Evolutionary conservation across 1,140 invertebrate species (phyloP).

Genomic region (Battus philenor): DNA sequence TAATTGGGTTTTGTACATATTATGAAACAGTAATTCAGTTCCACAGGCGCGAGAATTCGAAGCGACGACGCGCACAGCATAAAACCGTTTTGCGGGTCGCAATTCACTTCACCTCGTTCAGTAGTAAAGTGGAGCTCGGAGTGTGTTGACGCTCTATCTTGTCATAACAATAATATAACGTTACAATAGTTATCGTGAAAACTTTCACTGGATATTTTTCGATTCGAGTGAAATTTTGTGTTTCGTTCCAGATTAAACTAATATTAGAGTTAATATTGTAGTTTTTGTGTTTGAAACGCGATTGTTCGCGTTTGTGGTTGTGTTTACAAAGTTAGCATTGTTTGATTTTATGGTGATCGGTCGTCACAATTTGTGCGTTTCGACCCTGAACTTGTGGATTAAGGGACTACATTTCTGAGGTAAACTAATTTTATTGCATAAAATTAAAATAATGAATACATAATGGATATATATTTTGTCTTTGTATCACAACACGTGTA

Average conservation of each 20-base stretch:
- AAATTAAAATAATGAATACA: no score
- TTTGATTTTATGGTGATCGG: constrained; percentile 44
- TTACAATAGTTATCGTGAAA: constrained; percentile 35
- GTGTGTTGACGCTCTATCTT: constrained; percentile 32
- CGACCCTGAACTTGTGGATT: constrained; percentile 54
- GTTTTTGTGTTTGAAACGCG: constrained; percentile 21
- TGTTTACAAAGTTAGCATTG: constrained; percentile 62
- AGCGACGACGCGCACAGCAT: constrained; percentile 13
- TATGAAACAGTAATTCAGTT: no score
- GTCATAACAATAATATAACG: constrained; percentile 52
- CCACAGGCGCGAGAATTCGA: no score
- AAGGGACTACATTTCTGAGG: constrained; percentile 30
- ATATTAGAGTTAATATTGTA: constrained; percentile 16
- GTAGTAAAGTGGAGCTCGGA: constrained; percentile 47
- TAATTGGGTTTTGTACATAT: no score
- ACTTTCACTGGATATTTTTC: constrained; percentile 31
- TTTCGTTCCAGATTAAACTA: constrained; percentile 3
- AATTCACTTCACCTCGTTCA: constrained; percentile 45
- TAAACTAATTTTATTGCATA: no score
- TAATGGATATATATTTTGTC: no score
- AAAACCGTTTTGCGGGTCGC: constrained; percentile 35
- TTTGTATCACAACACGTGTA: no score
- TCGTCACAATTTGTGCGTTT: constrained; percentile 36
- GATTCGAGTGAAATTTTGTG: constrained; percentile 18
- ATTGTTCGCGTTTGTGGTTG: constrained; percentile 35